These are phyloP conservation scores for Trissolcus basalis DNA, from an alignment of 1,140 invertebrate genomes.

Conservation along the genomic window DNA sequence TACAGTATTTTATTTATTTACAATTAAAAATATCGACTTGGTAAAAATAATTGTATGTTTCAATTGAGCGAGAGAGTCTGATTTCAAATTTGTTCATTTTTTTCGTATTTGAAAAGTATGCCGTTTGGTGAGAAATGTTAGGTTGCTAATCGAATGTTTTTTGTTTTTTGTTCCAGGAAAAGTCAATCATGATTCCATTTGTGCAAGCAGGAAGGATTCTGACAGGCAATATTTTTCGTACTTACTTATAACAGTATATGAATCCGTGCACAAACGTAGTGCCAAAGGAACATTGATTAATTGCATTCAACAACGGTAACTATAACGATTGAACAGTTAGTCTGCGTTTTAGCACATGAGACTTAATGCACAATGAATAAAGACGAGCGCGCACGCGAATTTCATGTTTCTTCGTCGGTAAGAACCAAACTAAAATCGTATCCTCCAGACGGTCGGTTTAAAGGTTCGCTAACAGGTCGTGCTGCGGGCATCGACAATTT, in stretches of 20 bases:
- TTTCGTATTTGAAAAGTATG: no score
- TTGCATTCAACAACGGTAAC: constrained; percentile 19
- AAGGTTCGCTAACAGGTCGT: constrained; percentile 53
- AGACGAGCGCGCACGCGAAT: constrained; percentile 51
- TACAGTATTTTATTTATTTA: no score
- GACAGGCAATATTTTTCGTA: constrained; percentile 6
- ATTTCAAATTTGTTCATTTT: no score
- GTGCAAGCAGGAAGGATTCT: no score
- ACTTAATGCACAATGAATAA: constrained; percentile 43
- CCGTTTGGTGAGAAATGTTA: no score
- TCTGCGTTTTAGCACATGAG: constrained; percentile 16
- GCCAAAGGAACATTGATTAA: constrained; percentile 29
- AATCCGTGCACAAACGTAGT: neutral
- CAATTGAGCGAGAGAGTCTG: no score
- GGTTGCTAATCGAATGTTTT: no score
- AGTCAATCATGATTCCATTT: no score
- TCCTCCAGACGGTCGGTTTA: constrained; percentile 52
- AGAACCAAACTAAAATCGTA: constrained; percentile 51
- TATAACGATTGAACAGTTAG: constrained; percentile 32
- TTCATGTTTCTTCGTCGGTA: constrained; percentile 51
- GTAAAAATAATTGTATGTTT: no score
- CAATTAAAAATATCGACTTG: no score
- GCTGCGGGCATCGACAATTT: constrained; percentile 43
- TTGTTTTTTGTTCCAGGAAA: no score
- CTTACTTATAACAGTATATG: constrained; percentile 11